These are phyloP conservation scores for Liparis tanakae DNA, from an alignment of 2,797 vertebrate genomes.

Conservation along the genomic window DNA sequence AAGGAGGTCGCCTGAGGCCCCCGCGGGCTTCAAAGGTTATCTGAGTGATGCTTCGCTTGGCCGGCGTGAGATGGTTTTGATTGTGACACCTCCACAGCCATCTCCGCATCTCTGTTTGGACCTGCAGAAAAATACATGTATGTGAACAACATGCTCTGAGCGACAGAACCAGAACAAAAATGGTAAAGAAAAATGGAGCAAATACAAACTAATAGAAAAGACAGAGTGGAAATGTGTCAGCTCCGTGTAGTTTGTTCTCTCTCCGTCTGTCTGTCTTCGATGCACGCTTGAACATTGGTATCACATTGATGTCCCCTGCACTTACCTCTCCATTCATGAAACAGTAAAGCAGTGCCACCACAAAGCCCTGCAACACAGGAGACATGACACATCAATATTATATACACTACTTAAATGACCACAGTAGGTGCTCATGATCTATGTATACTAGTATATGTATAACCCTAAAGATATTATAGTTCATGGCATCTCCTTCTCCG, in stretches of 20 bases:
- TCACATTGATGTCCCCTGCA: neutral
- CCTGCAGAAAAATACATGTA: conserved; percentile 70
- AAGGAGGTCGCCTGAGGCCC: conserved; percentile 71
- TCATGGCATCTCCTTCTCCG: neutral
- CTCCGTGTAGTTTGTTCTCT: neutral
- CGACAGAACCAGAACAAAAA: neutral
- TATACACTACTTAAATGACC: neutral
- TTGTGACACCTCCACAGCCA: conserved; percentile 83
- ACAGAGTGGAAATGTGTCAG: neutral
- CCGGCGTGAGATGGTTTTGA: conserved; percentile 80
- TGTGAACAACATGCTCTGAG: too few relatives aligned
- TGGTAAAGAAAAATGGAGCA: neutral
- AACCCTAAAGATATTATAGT: neutral
- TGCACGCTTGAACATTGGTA: neutral
- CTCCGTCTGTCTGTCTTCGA: neutral
- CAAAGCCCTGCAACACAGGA: conserved; percentile 85
- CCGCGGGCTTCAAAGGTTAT: conserved; percentile 77
- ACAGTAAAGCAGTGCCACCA: conserved; percentile 91
- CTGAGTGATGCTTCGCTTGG: conserved; percentile 82
- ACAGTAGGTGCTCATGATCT: neutral
- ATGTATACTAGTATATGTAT: neutral
- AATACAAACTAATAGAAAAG: neutral
- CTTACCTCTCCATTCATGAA: conserved; percentile 92
- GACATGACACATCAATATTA: neutral
- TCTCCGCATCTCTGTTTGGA: conserved; percentile 87